phyloP scores from a whole-genome alignment of 2,888 invertebrate species.

The Cerceris ruficornis region DNA sequence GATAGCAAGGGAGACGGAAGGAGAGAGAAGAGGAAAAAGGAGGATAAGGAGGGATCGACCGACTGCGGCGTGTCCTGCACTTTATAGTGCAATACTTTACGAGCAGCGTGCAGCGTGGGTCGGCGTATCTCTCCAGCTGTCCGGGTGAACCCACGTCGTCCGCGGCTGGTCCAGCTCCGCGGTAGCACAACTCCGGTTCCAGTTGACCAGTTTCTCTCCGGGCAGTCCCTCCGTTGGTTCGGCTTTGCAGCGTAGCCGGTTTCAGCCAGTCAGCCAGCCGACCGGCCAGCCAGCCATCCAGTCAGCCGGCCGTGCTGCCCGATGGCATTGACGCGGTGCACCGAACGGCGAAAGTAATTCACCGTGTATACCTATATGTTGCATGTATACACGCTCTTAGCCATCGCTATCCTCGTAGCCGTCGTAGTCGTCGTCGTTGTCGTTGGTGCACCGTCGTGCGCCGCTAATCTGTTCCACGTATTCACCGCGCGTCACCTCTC shows the following conservation, averaged over 20 bases:
- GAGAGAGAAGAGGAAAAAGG: slow-evolving; percentile 35
- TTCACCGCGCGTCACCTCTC: slow-evolving; percentile 61
- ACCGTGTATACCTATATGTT: slow-evolving; percentile 40
- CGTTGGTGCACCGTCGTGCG: slow-evolving; percentile 30
- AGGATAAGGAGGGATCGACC: slow-evolving; percentile 56
- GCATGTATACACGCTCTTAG: slow-evolving; percentile 11
- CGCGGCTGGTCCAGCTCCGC: slow-evolving; percentile 59
- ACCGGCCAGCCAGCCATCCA: slow-evolving; percentile 35
- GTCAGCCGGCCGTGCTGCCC: slow-evolving; percentile 49
- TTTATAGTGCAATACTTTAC: slow-evolving; percentile 75
- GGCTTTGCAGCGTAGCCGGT: slow-evolving; percentile 49
- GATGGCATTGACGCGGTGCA: slow-evolving; percentile 75
- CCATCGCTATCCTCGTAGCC: slow-evolving; percentile 14
- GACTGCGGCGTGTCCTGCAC: slow-evolving; percentile 64
- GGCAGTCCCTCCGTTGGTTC: slow-evolving; percentile 59
- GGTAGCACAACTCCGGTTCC: slow-evolving; percentile 73
- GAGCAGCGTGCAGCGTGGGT: slow-evolving; percentile 69
- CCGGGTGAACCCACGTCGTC: slow-evolving; percentile 71
- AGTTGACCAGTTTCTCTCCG: slow-evolving; percentile 73
- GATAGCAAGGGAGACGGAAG: slow-evolving; percentile 16
- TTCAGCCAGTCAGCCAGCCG: slow-evolving; percentile 50
- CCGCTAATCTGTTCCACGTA: slow-evolving; percentile 67
- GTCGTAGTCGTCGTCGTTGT: slow-evolving; percentile 22
- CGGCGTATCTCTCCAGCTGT: slow-evolving; percentile 70
- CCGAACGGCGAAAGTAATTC: slow-evolving; percentile 76